phyloP scores from a whole-genome alignment of 2,113 vertebrate genomes.

The Xenopus tropicalis region DNA sequence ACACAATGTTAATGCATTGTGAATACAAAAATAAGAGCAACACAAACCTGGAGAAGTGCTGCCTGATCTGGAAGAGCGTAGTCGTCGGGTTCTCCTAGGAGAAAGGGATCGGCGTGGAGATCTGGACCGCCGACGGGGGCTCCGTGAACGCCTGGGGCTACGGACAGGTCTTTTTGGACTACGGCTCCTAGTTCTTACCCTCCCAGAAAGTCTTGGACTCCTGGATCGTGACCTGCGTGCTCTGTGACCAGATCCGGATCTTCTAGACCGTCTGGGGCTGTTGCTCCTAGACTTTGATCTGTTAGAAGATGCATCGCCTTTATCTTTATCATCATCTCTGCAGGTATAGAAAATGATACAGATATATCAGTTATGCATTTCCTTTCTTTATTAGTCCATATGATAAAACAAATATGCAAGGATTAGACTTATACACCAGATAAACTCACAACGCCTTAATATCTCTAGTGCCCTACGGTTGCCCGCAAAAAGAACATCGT shows the following conservation, averaged over 20 bases:
- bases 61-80: conserved; percentile 55
- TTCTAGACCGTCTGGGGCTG: conserved; percentile 61
- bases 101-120: conserved; percentile 55
- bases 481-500: too few relatives aligned
- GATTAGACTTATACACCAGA: too few relatives aligned
- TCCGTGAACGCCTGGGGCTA: conserved; percentile 50
- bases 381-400: too few relatives aligned
- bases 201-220: conserved; percentile 56
- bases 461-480: too few relatives aligned
- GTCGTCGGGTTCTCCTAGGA: conserved; percentile 51
- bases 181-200: conserved; percentile 58
- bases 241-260: conserved; percentile 55
- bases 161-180: conserved; percentile 53
- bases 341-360: not conserved
- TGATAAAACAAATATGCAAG: too few relatives aligned
- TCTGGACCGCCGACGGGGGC: not conserved
- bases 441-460: too few relatives aligned
- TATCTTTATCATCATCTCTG: conserved; percentile 59
- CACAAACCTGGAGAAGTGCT: conserved; percentile 65
- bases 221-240: conserved; percentile 57
- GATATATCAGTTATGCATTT: not conserved
- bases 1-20: too few relatives aligned
- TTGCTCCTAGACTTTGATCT: conserved; percentile 56
- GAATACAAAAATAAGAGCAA: too few relatives aligned
- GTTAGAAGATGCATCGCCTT: conserved; percentile 59